Conservation (phyloP, 2,113 vertebrate genomes). For the Climacteris rufus region DNA sequence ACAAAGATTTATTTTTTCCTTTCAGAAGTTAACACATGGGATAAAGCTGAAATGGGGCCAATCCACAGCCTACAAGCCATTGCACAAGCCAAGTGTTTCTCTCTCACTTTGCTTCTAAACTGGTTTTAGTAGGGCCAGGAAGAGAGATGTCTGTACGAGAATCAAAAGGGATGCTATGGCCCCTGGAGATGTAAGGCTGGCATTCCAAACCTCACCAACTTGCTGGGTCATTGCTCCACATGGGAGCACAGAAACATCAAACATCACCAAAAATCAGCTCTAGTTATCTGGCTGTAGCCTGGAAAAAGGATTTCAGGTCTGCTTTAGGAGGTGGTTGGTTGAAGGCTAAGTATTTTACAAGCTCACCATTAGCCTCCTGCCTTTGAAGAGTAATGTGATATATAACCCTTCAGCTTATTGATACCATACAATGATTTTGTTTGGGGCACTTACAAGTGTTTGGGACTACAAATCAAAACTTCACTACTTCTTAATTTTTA, state of each 20-base stretch:
- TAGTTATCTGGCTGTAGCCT: not conserved
- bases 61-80: not conserved
- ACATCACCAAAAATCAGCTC: not conserved
- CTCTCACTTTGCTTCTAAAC: not conserved
- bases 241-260: not conserved
- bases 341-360: not conserved
- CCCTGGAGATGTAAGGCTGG: not conserved
- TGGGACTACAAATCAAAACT: not conserved
- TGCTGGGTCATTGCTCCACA: not conserved
- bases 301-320: not conserved
- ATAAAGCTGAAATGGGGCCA: not conserved
- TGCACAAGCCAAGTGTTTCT: not conserved
- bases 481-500: not conserved
- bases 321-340: not conserved
- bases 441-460: not conserved
- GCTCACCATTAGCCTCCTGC: not conserved
- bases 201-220: not conserved
- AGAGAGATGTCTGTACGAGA: not conserved
- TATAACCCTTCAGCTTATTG: not conserved
- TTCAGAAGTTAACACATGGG: not conserved
- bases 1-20: not conserved
- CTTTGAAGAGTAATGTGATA: not conserved
- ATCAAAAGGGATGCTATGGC: not conserved
- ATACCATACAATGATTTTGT: not conserved
- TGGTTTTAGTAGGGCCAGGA: not conserved